Percentiles rank a stretch among this genome's conserved stretches.
phyloP scores from a whole-genome alignment of 1,140 invertebrate species.

The Drosophila ogumai region DNA sequence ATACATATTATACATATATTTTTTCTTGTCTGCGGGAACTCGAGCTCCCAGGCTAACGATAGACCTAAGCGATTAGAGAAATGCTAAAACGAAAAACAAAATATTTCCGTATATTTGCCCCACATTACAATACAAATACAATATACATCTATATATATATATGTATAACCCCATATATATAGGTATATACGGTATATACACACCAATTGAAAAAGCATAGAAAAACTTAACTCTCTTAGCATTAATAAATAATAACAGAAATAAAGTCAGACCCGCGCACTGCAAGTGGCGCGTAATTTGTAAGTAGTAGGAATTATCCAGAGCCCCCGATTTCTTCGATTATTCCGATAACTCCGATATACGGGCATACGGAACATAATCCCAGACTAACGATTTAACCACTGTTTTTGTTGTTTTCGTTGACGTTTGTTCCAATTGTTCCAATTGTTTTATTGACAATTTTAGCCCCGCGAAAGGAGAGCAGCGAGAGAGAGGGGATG shows the following conservation, averaged over 20 bases:
- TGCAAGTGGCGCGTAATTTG: slow-evolving; percentile 66
- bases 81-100: slow-evolving; percentile 6
- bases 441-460: slow-evolving; percentile 82
- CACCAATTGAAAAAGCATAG: slow-evolving; percentile 17
- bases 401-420: slow-evolving; percentile 64
- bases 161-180: slow-evolving; percentile 13
- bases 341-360: slow-evolving; percentile 5
- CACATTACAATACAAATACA: slow-evolving; percentile 2
- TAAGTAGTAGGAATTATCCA: slow-evolving; percentile 73
- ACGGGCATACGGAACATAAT: too few species aligned
- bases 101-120: slow-evolving; percentile 27
- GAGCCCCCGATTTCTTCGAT: slow-evolving; percentile 23
- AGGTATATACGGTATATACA: slow-evolving; percentile 1
- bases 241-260: slow-evolving; percentile 6
- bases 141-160: slow-evolving; percentile 4
- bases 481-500: slow-evolving; percentile 5
- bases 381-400: slow-evolving; percentile 48
- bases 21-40: slow-evolving; percentile 39
- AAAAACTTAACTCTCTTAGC: slow-evolving; percentile 27
- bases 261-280: slow-evolving; percentile 48
- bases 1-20: slow-evolving; percentile 31
- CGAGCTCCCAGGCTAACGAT: slow-evolving; percentile 44
- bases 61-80: slow-evolving; percentile 27
- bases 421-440: slow-evolving; percentile 73
- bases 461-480: slow-evolving; percentile 38